Evolutionary conservation across 2,888 invertebrate species (phyloP).

Genomic region (Drosophila barbarae): DNA sequence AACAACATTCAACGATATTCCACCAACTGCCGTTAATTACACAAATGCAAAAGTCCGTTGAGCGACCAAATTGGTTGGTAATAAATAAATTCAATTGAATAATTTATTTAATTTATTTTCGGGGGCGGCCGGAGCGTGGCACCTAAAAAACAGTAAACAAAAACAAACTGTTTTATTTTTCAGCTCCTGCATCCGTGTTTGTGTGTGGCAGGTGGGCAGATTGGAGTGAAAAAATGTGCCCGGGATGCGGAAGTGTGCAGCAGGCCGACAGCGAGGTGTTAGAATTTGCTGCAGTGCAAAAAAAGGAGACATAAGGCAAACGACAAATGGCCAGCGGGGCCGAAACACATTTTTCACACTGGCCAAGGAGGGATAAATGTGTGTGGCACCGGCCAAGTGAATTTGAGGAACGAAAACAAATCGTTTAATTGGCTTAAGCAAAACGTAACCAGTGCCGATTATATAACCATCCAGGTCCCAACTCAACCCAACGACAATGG

Average conservation of each 20-base stretch:
- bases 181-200: neutral
- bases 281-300: constrained; percentile 57
- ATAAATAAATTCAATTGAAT: constrained; percentile 79
- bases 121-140: constrained; percentile 43
- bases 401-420: constrained; percentile 72
- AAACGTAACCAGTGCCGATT: constrained; percentile 71
- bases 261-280: constrained; percentile 65
- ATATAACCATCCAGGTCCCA: constrained; percentile 56
- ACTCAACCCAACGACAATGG: constrained; percentile 55
- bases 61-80: constrained; percentile 64
- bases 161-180: constrained; percentile 41
- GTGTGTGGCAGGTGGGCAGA: constrained; percentile 51
- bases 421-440: constrained; percentile 73
- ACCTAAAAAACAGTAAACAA: constrained; percentile 44
- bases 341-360: constrained; percentile 48
- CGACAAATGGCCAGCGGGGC: constrained; percentile 34
- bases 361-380: constrained; percentile 19
- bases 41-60: constrained; percentile 68
- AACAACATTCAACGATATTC: constrained; percentile 43
- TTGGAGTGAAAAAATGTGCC: constrained; percentile 35
- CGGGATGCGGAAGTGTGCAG: constrained; percentile 66
- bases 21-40: constrained; percentile 70
- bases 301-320: constrained; percentile 10
- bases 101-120: constrained; percentile 78
- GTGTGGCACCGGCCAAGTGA: constrained; percentile 55